Evolutionary conservation across 2,113 vertebrate species (phyloP), one percentile per base, ranked within the genome.

Genomic region (Syrmaticus mikado): DNA sequence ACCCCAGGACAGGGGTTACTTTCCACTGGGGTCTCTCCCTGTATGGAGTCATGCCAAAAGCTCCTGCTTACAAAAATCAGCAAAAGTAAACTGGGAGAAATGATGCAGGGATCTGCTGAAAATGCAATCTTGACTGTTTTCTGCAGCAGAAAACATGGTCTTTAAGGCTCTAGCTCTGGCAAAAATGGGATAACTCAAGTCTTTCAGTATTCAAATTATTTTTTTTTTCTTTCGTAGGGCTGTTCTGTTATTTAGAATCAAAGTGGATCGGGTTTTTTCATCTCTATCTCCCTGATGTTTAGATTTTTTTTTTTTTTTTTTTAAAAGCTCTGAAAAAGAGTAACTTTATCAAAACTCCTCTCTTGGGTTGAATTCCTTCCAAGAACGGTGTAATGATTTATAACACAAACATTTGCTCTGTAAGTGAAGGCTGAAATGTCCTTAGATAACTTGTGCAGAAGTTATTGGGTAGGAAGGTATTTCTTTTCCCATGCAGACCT

Each of bases 361-460:
- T 66, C 16, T 46, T 24, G 27, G 55, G 74, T 71, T 85, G 92
- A 94, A 61, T 62, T 66, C 80, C 85, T 93, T 93, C 88, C 90
- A 94, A 81, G 90, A 95, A 20, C 88, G 81, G n/a, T 62, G 28
- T 22, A 67, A 80, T 57, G 87, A 83, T 88, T 90, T 81, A 46
- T 78, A 57, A 92, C 67, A 68, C 73, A 86, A 94, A 93, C 68
- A 81, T 93, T 90, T 95, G 64, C 85, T 52, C 66, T 78, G 14
- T 78, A 81, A 93, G 85, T 74, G 57, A 82, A 90, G 70, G 34
- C 92, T 93, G 90, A 78, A 83, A 72, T 78, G 85, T 96, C 93
- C 92, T 96, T 87, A 88, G 62, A 67, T 96, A 85, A 92, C 95
- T 94, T 83, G 50, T 57, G 61, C 41, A 60, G 38, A 85, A 92